Evolutionary conservation across 2,113 vertebrate species (phyloP).

Genomic region (Bubalus kerabau): DNA sequence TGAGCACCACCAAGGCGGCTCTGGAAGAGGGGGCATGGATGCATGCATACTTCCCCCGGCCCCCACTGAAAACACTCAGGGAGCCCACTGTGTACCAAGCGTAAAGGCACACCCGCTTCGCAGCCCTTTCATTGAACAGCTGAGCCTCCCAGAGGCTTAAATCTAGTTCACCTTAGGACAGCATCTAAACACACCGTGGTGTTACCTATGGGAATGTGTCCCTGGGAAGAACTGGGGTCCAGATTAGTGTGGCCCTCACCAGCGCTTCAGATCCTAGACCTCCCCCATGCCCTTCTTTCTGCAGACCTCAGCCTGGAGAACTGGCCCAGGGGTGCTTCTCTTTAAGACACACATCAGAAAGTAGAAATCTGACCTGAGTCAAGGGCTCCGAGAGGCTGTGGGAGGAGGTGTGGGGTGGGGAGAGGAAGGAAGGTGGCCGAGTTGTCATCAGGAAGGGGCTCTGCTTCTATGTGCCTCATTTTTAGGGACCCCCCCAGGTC

Average conservation of each 20-base stretch:
- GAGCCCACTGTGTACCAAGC: not conserved
- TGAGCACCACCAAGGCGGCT: not conserved
- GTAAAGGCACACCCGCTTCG: fast-evolving
- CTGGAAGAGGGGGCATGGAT: not conserved
- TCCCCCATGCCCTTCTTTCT: no score
- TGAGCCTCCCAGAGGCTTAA: not conserved
- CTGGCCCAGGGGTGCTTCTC: not conserved
- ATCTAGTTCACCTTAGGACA: not conserved
- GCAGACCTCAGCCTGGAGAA: not conserved
- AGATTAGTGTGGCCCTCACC: not conserved
- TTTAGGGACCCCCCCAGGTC: not conserved
- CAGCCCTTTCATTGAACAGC: not conserved
- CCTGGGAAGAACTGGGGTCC: not conserved
- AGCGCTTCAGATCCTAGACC: not conserved
- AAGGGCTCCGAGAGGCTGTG: not conserved
- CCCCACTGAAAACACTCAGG: not conserved
- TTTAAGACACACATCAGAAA: not conserved
- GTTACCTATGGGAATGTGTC: not conserved
- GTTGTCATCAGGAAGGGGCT: not conserved
- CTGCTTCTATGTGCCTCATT: not conserved
- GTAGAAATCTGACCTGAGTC: not conserved
- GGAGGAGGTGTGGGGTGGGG: not conserved
- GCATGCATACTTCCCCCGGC: not conserved
- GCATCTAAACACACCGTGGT: not conserved
- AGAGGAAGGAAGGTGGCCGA: not conserved